phyloP scores from a whole-genome alignment of 92 coral and sea anemone species.

The Bergia puertoricense region DNA sequence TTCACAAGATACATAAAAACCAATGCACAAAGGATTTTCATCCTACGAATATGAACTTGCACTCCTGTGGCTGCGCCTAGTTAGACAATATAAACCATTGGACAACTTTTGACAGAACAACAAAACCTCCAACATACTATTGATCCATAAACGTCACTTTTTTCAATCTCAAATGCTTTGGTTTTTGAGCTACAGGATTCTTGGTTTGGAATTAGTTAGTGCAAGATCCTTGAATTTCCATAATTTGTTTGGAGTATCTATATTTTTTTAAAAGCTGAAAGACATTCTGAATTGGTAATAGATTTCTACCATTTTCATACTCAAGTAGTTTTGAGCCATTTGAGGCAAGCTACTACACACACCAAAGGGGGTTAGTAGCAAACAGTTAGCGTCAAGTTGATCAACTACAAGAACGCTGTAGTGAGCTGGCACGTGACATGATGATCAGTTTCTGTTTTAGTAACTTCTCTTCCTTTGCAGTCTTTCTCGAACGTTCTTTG shows the following conservation, averaged over 20 bases:
- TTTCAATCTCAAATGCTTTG: neutral
- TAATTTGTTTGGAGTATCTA: no score
- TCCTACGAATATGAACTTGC: neutral
- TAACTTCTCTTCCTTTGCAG: neutral
- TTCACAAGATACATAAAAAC: neutral
- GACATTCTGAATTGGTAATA: neutral
- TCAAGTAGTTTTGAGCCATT: neutral
- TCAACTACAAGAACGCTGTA: neutral
- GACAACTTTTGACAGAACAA: no score
- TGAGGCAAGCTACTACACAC: neutral
- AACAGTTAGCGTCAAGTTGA: no score
- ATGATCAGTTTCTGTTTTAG: neutral
- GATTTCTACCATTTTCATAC: no score
- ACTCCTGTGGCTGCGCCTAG: neutral
- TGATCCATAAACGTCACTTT: neutral
- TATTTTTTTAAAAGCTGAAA: neutral
- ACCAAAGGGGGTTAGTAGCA: no score
- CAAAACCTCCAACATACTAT: neutral
- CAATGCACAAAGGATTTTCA: neutral
- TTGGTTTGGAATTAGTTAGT: neutral
- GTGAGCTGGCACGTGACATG: neutral
- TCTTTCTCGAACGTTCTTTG: constrained; percentile 14
- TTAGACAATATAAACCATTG: neutral
- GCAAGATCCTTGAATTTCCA: no score
- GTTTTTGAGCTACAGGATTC: neutral